Base-by-base conservation (phyloP, 2,797 vertebrate species). In the Siniperca undulata region DNA sequence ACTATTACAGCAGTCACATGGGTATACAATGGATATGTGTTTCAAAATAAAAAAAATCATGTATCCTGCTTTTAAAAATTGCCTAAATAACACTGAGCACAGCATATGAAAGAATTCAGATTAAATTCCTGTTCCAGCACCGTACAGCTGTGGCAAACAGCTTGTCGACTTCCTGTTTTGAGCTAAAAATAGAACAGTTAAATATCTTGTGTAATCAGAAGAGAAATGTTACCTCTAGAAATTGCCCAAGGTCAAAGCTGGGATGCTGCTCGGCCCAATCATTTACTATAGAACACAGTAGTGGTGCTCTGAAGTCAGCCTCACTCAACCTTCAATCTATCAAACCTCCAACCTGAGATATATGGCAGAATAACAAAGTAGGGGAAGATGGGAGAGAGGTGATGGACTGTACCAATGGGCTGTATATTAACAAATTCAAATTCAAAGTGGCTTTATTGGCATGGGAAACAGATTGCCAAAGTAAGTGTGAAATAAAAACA, bases 101-200 rank as follows among this genome's bases (percentile, higher is more conserved):
- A 48, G 22, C 53, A 50, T 40, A 53, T 58, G 13, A 66, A 44
- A 53, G n/a, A 10, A 58, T 16, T 71, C 24, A 0, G 3, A 67
- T 70, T 27, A 44, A 20, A 52, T 40, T 46, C 46, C 36, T 59
- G 42, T 44, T 24, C 14, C 24, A 20, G 46, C 11, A 6, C n/a
- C 1, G 9, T 58, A 30, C 75, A 70, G 75, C 52, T 77, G 36
- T 60, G 20, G 13, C 4, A 59, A 78, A 65, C 12, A 22, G 20
- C 68, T 24, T 52, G 78, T 44, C 0, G 3, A 68, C 42, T 68
- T 64, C 36, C 44, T 48, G 14, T 70, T 87, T 56, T 30, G 13
- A 52, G 77, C 34, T 68, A 67, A 71, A 80, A 48, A 70, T 64
- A 62, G 69, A 80, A 50, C 14, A 24, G 67, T 77, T 60, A 53